Base-by-base conservation (phyloP, 2,113 vertebrate genomes). In the Macaca nemestrina region DNA sequence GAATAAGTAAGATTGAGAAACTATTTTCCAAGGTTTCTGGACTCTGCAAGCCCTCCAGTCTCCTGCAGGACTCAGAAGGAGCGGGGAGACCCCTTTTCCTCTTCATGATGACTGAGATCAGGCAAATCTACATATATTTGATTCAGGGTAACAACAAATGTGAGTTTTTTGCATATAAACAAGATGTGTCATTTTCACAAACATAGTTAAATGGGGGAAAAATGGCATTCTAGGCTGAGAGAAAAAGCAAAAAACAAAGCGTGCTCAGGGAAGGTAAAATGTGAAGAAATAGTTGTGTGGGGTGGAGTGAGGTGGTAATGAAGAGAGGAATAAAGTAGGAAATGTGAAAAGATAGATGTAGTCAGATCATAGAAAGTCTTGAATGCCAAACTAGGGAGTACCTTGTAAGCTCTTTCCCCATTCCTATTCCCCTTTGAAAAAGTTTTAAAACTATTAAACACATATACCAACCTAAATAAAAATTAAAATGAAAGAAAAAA, bases 61-160 rank as follows among this genome's bases (percentile, higher is more conserved):
- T 89, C 3, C 0, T 90, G 18, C 17, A 73, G 8, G 40, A 79
- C 40, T 14, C 50, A 38, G 45, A 95, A 30, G 14, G 14, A 75
- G 11, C 1, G 0, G 64, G 4, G 27, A 67, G 13, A 59, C 0
- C 17, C 1, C 4, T 4, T 9, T 55, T 4, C 5, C 6, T 8
- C 11, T 67, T 8, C 12, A 45, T 13, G 75, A 94, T 59, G 20
- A 16, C 35, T 45, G 70, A 80, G 10, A 48, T 76, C 32, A 72
- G 27, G 40, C 6, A 95, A 75, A 95, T 75, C 22, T 22, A 81
- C n/a, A 70, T 61, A 70, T 38, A 84, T 48, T 84, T 88, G 9
- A 38, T 52, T 68, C 52, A 73, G 20, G 32, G 59, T 80, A 45
- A 90, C 72, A 80, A 93, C 76, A 4, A 88, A 84, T 68, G 13